Evolutionary conservation across 2,797 vertebrate genomes (phyloP).

Genomic region (Trichosurus vulpecula): DNA sequence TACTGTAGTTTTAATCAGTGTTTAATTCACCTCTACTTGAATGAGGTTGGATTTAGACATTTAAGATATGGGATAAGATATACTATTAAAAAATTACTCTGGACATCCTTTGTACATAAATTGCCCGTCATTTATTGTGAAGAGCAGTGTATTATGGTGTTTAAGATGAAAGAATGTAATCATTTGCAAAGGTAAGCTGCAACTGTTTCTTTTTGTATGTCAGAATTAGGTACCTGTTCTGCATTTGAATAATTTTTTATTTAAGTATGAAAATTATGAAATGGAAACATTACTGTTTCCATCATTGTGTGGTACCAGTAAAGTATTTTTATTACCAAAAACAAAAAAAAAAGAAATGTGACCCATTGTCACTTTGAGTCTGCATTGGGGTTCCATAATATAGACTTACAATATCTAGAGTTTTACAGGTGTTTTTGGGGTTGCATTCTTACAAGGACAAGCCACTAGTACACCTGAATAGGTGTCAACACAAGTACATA

Average conservation of each 20-base stretch:
- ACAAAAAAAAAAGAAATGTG: no score
- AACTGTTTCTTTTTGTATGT: conserved; percentile 70
- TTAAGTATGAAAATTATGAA: conserved; percentile 66
- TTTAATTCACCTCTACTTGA: conserved; percentile 51
- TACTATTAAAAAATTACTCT: conserved; percentile 75
- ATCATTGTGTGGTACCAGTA: conserved; percentile 72
- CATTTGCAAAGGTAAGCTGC: conserved; percentile 76
- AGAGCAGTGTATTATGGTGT: conserved; percentile 77
- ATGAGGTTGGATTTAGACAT: conserved; percentile 43
- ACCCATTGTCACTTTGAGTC: no score
- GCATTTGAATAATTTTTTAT: conserved; percentile 75
- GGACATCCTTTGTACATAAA: conserved; percentile 78
- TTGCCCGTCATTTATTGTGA: conserved; percentile 84
- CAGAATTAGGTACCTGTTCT: conserved; percentile 77
- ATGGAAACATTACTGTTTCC: conserved; percentile 59
- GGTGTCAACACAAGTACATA: no score
- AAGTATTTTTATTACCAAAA: conserved; percentile 77
- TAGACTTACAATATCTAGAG: no score
- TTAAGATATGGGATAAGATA: conserved; percentile 59
- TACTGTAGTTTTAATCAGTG: conserved; percentile 51
- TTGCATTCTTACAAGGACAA: no score
- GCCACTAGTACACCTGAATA: no score
- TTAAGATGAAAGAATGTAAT: conserved; percentile 77
- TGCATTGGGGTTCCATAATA: no score
- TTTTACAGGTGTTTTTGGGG: no score